A percentile compares a stretch with the other conserved stretches of the same genome.
Conservation (phyloP, 2,888 invertebrate species). For the Mesochorus sp. region DNA sequence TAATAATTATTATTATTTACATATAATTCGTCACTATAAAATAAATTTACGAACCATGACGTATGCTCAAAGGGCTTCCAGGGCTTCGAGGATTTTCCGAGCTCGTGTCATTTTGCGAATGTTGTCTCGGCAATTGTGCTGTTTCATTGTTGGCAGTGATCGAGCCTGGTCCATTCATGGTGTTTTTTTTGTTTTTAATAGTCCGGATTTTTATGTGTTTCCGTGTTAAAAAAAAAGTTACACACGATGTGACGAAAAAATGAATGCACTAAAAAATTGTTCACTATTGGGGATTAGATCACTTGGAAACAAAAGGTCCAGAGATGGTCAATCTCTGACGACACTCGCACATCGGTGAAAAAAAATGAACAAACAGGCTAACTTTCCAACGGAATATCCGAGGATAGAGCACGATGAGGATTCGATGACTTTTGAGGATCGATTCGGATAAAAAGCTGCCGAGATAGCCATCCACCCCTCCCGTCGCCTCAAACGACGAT, state of each 20-base stretch:
- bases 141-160: constrained; percentile 76
- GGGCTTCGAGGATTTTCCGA: constrained; percentile 79
- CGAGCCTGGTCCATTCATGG: constrained; percentile 78
- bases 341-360: background rate
- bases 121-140: constrained; percentile 75
- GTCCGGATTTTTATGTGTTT: too few relatives aligned
- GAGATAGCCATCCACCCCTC: constrained; percentile 41
- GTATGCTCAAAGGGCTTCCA: constrained; percentile 78
- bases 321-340: background rate
- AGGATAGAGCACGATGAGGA: constrained; percentile 42
- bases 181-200: too few relatives aligned
- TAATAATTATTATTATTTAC: background rate
- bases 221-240: too few relatives aligned
- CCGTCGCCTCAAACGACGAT: constrained; percentile 44
- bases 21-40: background rate
- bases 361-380: too few relatives aligned
- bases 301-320: background rate
- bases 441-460: constrained; percentile 53
- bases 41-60: constrained; percentile 74
- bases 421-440: constrained; percentile 62
- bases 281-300: background rate
- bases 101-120: constrained; percentile 75
- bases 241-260: background rate
- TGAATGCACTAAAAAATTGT: background rate
- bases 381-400: background rate